phyloP scores from a whole-genome alignment of 1,140 invertebrate species.

The Diachasmimorpha longicaudata region DNA sequence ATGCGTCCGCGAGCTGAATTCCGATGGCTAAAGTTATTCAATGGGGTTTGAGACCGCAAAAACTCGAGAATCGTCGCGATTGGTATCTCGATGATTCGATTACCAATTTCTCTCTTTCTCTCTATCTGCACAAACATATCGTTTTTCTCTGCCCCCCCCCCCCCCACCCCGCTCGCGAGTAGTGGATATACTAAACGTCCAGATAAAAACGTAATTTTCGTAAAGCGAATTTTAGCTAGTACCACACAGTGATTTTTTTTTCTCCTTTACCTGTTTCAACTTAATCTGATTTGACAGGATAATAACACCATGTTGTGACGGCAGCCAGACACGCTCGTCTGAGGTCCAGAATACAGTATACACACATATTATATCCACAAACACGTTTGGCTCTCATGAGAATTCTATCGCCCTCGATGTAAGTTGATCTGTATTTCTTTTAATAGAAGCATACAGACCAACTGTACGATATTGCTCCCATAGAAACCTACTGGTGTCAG shows the following conservation, averaged over 20 bases:
- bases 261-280: not conserved
- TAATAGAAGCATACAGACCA: conserved; percentile 1
- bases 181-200: not conserved
- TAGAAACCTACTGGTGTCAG: not conserved
- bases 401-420: conserved; percentile 16
- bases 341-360: not conserved
- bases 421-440: conserved; percentile 21
- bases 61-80: conserved; percentile 5
- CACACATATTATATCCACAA: conserved; percentile 4
- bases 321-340: conserved; percentile 6
- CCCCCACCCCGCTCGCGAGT: too few species aligned
- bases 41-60: conserved; percentile 4
- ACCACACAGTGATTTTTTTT: not conserved
- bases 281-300: conserved; percentile 16
- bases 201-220: not conserved
- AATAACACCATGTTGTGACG: conserved; percentile 14
- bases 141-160: not conserved
- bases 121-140: not conserved
- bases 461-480: not conserved
- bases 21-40: conserved; percentile 13
- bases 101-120: not conserved
- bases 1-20: conserved; percentile 6
- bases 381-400: not conserved
- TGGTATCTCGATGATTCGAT: conserved; percentile 14
- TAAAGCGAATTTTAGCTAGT: not conserved